phyloP scores from a whole-genome alignment of 1,140 invertebrate genomes.

The Leptinotarsa texana region DNA sequence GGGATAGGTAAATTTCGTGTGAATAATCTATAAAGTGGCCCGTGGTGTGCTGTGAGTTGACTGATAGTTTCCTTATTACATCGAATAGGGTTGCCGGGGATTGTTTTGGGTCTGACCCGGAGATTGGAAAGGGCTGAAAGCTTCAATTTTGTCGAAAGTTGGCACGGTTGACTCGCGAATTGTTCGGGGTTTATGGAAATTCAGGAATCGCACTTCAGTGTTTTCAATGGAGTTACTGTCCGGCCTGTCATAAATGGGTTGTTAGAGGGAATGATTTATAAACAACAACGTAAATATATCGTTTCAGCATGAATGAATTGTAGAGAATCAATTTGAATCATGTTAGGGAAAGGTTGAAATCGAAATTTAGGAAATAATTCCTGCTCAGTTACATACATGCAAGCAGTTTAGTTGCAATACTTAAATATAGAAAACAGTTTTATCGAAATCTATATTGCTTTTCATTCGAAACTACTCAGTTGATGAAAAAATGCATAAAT shows the following conservation, averaged over 20 bases:
- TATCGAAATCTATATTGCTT: too few relatives aligned
- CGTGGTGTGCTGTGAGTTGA: not conserved
- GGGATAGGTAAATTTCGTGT: not conserved
- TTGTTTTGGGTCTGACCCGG: constrained; percentile 10
- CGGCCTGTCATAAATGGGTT: not conserved
- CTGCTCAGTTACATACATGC: too few relatives aligned
- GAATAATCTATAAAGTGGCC: not conserved
- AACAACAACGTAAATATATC: too few relatives aligned
- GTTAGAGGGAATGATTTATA: too few relatives aligned
- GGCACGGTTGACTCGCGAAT: not conserved
- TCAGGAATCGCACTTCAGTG: not conserved
- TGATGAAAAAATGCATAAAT: too few relatives aligned
- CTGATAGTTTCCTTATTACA: not conserved
- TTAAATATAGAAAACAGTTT: too few relatives aligned
- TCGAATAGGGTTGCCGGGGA: not conserved
- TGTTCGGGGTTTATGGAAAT: not conserved
- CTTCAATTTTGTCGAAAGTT: not conserved
- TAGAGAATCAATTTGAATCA: too few relatives aligned
- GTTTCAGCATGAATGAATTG: too few relatives aligned
- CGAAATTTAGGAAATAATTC: too few relatives aligned
- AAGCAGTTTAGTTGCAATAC: too few relatives aligned
- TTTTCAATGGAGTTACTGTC: not conserved
- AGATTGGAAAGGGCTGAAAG: constrained; percentile 13
- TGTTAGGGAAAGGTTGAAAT: too few relatives aligned
- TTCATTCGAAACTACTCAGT: too few relatives aligned